Percentiles rank a stretch among this genome's conserved stretches.
These are phyloP conservation scores for Vireo altiloquus DNA, from an alignment of 2,113 vertebrate genomes.

Conservation along the genomic window DNA sequence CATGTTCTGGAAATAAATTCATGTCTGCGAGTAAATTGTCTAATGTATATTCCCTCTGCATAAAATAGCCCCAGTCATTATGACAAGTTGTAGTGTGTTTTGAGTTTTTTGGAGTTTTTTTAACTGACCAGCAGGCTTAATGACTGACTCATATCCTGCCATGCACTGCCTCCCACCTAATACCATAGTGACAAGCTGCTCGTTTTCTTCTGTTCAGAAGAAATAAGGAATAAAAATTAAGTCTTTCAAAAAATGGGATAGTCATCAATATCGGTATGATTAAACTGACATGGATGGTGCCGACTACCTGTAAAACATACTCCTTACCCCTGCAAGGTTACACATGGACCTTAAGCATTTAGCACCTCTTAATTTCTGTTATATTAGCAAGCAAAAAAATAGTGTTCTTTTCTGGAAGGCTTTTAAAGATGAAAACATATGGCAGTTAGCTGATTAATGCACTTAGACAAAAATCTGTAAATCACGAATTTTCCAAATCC, in stretches of 20 bases:
- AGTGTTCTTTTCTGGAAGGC: not conserved
- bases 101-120: not conserved
- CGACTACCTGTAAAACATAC: not conserved
- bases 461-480: not conserved
- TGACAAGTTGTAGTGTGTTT: not conserved
- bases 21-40: not conserved
- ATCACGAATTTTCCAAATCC: not conserved
- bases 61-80: not conserved
- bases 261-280: not conserved
- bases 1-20: not conserved
- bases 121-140: conserved; percentile 3
- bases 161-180: not conserved
- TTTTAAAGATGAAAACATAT: not conserved
- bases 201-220: not conserved
- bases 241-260: not conserved
- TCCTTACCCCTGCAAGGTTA: not conserved
- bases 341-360: not conserved
- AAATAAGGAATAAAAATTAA: not conserved
- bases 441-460: not conserved
- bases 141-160: conserved; percentile 10
- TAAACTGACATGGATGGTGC: not conserved
- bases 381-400: not conserved
- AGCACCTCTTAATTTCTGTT: not conserved
- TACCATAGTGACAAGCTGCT: not conserved
- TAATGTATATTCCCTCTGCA: not conserved